Conservation (phyloP, 1,140 invertebrate genomes). For the Pseudachorutes palmiensis region DNA sequence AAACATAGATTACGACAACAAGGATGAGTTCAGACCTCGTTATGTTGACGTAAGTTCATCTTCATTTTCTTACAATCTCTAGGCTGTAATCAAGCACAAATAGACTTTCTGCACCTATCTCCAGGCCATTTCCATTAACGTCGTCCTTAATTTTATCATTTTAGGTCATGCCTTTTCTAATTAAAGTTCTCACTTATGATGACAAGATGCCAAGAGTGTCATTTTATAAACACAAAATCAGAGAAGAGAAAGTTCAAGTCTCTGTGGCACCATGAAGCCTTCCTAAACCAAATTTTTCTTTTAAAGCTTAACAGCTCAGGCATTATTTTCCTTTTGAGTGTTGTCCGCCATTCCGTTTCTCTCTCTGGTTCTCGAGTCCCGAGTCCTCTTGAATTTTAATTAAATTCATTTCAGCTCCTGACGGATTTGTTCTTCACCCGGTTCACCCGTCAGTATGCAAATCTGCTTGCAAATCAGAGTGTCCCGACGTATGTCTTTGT, state of each 20-base stretch:
- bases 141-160: no score
- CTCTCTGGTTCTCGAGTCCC: no score
- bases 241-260: no score
- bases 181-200: not conserved
- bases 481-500: conserved; percentile 41
- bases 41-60: conserved; percentile 38
- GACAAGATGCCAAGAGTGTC: not conserved
- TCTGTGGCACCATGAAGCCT: no score
- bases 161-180: conserved; percentile 6
- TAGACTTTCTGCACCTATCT: no score
- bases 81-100: no score
- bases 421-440: conserved; percentile 40
- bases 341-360: no score
- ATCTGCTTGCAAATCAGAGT: conserved; percentile 35
- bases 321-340: no score
- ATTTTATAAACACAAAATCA: no score
- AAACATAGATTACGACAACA: conserved; percentile 40
- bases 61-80: conserved; percentile 17
- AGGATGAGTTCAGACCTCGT: conserved; percentile 40
- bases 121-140: conserved; percentile 9
- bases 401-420: conserved; percentile 34
- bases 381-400: no score
- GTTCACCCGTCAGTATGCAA: conserved; percentile 38
- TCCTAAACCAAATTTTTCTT: no score
- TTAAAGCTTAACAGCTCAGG: no score